phyloP scores from a whole-genome alignment of 2,113 vertebrate species.

The Toxostoma redivivum region DNA sequence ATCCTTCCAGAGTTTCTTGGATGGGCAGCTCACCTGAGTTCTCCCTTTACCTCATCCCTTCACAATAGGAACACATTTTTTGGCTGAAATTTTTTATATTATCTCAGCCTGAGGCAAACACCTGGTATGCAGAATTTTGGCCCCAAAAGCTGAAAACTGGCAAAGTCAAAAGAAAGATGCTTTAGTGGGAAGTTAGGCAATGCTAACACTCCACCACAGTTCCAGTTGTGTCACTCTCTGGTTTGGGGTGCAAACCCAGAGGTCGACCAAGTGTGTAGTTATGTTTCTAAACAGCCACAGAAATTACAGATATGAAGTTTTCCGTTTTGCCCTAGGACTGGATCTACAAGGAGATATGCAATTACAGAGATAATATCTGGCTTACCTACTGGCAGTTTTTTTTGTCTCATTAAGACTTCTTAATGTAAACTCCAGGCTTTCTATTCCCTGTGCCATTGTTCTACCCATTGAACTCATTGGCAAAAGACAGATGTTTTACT shows the following conservation, averaged over 20 bases:
- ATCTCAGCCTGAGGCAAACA: neutral
- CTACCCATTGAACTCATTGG: neutral
- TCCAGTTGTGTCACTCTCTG: neutral
- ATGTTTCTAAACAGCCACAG: neutral
- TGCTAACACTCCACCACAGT: neutral
- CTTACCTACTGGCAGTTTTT: neutral
- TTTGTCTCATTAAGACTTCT: neutral
- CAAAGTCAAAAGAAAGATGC: neutral
- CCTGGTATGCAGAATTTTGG: neutral
- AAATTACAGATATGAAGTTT: neutral
- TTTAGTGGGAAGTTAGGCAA: neutral
- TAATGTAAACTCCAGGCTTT: neutral
- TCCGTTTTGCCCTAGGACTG: conserved; percentile 24
- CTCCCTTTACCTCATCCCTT: neutral
- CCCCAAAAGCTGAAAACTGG: neutral
- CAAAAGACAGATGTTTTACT: neutral
- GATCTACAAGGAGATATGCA: neutral
- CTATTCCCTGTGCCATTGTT: neutral
- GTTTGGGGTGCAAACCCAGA: neutral
- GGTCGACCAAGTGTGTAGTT: neutral
- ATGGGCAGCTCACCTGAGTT: neutral
- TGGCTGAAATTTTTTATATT: neutral
- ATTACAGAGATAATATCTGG: neutral
- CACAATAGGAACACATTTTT: neutral
- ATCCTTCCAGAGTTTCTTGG: neutral